A percentile compares a stretch with the other conserved stretches of the same genome.
These are phyloP conservation scores for Bombus balteatus DNA, from an alignment of 1,140 invertebrate genomes.

Conservation along the genomic window DNA sequence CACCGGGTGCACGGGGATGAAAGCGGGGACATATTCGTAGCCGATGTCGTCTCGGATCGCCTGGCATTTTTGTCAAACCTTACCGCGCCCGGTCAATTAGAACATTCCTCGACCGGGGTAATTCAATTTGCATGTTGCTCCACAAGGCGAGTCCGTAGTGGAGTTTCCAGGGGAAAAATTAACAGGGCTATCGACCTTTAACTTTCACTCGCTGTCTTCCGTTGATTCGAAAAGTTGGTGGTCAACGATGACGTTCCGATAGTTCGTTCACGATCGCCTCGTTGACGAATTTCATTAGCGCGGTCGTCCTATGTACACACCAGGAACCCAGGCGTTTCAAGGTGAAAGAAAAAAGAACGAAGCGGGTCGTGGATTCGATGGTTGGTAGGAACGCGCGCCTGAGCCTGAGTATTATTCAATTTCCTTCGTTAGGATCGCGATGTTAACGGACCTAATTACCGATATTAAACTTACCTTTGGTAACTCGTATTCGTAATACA, in stretches of 20 bases:
- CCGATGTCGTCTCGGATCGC: slow-evolving; percentile 44
- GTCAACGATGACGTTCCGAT: background rate
- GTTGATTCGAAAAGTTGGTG: too few species aligned
- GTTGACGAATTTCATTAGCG: slow-evolving; percentile 43
- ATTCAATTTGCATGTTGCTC: slow-evolving; percentile 23
- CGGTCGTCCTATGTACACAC: background rate
- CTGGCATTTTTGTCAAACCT: slow-evolving; percentile 43
- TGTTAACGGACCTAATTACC: slow-evolving; percentile 35
- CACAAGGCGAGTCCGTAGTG: too few species aligned
- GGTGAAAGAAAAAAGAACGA: background rate
- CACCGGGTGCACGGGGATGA: slow-evolving; percentile 35
- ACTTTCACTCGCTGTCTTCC: too few species aligned
- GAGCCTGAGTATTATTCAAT: slow-evolving; percentile 28
- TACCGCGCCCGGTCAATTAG: slow-evolving; percentile 29
- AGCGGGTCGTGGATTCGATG: background rate
- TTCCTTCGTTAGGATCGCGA: slow-evolving; percentile 26
- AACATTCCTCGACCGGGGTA: slow-evolving; percentile 32
- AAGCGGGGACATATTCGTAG: slow-evolving; percentile 60
- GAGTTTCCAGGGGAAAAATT: slow-evolving; percentile 8
- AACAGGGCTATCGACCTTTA: background rate
- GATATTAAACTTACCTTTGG: slow-evolving; percentile 30
- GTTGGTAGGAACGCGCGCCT: background rate
- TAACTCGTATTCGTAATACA: slow-evolving; percentile 21
- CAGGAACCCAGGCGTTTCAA: background rate
- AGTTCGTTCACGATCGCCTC: background rate